Evolutionary conservation across 1,140 invertebrate genomes (phyloP), one percentile per base, ranked within the genome.

Genomic region (Scylla paramamosain): DNA sequence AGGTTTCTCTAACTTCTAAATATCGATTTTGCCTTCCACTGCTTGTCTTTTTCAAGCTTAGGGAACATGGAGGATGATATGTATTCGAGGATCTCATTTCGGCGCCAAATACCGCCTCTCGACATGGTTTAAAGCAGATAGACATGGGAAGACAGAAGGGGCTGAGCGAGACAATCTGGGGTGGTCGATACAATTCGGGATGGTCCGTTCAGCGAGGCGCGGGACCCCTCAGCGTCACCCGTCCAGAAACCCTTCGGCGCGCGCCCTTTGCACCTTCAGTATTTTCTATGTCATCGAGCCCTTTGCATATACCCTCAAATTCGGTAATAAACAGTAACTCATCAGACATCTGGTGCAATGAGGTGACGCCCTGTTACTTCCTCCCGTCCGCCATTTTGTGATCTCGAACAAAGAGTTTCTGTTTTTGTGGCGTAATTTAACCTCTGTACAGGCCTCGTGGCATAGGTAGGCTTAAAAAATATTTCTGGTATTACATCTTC

Each of bases 311-410:
- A 39, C 28, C 31, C 25, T n/a, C 20, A 59, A 87, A 16, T 92
- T 29, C 29, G 1, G 45, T 87, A 77, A 77, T 87, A 92, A 95
- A 88, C 25, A 20, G 83, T 28, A 92, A 92, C 82, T 95, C 86
- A 88, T 59, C 59, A 89, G 46, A 16, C 83, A 91, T 92, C 91
- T 77, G 31, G 31, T 31, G 89, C 82, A 67, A 91, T 48, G 83
- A 92, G 94, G 94, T 88, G 94, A 95, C 94, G 94, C 94, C 94
- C 91, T 92, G 91, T 95, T 86, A 95, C 87, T 95, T 95, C 94
- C 94, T 95, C 90, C 91, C 91, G 91, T 92, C 94, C 94, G 94
- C 94, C 94, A 95, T 95, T 95, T 95, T 95, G 94, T 95, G 91
- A 77, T 52, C 46, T 93, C 91, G 48, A 95, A 95, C 94, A 95